Conservation (phyloP, 2,113 vertebrate species). For the Coptodon bakossiorum region DNA sequence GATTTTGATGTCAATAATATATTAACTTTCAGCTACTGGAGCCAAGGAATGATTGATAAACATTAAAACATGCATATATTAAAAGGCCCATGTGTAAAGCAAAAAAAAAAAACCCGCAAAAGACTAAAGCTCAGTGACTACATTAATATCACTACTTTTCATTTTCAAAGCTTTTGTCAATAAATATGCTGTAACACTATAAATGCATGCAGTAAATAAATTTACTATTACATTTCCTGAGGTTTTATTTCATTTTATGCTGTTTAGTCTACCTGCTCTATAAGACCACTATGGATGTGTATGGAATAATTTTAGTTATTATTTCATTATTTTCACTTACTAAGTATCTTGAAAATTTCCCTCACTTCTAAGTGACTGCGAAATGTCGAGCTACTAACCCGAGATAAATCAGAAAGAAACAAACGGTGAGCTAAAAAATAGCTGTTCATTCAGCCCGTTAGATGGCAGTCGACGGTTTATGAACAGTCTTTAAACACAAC, state of each 20-base stretch:
- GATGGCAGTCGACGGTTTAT: slow-evolving; percentile 6
- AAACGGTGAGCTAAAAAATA: background rate
- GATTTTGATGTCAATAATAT: slow-evolving; percentile 33
- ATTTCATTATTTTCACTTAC: background rate
- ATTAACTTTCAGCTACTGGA: slow-evolving; percentile 32
- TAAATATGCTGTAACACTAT: slow-evolving; percentile 56
- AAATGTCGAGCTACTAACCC: background rate
- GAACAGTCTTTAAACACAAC: accelerated
- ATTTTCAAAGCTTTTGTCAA: slow-evolving; percentile 18
- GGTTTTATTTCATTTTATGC: background rate
- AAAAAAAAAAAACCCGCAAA: background rate
- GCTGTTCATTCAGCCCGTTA: background rate
- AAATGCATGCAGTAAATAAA: slow-evolving; percentile 67
- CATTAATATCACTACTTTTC: slow-evolving; percentile 42
- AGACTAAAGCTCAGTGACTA: background rate
- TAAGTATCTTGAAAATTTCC: background rate
- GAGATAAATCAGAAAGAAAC: background rate
- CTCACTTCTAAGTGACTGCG: background rate
- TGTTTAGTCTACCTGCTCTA: background rate
- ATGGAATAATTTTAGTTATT: background rate
- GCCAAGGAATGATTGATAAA: slow-evolving; percentile 8
- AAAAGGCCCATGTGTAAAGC: background rate
- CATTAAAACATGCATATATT: slow-evolving; percentile 1
- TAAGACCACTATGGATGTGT: background rate
- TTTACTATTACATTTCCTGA: slow-evolving; percentile 38